Percentiles rank a stretch among this genome's conserved stretches.
These are phyloP conservation scores for Cherax quadricarinatus DNA, from an alignment of 1,140 invertebrate genomes.

Conservation along the genomic window DNA sequence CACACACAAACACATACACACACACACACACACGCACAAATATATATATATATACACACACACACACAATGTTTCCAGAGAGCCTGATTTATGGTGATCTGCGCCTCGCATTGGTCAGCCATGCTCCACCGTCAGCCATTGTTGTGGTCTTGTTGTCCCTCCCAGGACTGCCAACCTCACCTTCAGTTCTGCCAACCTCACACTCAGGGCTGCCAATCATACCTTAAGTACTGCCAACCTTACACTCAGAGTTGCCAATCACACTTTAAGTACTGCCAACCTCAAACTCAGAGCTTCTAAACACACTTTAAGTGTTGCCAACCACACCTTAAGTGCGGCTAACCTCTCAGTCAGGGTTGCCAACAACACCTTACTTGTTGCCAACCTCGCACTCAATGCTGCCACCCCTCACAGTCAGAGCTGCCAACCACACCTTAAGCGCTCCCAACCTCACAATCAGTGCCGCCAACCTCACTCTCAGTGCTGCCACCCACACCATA, in stretches of 20 bases:
- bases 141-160: neutral
- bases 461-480: neutral
- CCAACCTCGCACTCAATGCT: neutral
- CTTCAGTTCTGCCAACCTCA: too few relatives aligned
- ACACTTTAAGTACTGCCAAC: neutral
- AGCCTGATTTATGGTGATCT: neutral
- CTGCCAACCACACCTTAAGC: neutral
- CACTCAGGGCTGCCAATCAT: neutral
- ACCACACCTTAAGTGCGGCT: neutral
- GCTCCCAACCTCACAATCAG: neutral
- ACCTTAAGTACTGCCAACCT: neutral
- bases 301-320: neutral
- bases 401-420: too few relatives aligned
- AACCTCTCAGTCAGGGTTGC: neutral
- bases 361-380: neutral
- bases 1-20: too few relatives aligned
- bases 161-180: neutral
- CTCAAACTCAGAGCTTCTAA: too few relatives aligned
- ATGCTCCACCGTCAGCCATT: neutral
- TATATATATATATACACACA: too few relatives aligned
- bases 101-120: neutral
- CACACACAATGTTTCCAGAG: too few relatives aligned
- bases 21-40: too few relatives aligned
- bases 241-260: neutral
- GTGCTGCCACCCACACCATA: too few relatives aligned